Base-by-base conservation (phyloP, 2,888 invertebrate genomes). In the Macropis europaea region DNA sequence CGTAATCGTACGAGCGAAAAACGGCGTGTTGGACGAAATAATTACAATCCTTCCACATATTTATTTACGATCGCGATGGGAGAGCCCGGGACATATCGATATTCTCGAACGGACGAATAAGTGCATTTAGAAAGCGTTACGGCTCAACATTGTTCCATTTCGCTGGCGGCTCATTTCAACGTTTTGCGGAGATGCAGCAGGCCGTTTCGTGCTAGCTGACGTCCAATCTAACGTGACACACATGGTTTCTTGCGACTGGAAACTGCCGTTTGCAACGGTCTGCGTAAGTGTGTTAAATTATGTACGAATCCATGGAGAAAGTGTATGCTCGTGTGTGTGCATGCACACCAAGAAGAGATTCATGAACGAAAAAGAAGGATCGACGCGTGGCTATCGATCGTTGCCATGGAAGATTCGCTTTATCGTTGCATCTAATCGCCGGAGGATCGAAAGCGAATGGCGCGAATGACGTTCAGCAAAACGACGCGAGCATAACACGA, bases 101-200 rank as follows among this genome's bases (percentile, higher is more conserved):
- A 56, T 56, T 34, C 15, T 7, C 17, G 42, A 42, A 56, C 47
- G 34, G 38, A 56, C 36, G 24, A 45, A 15, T n/a, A 11, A 47
- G 19, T 9, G 26, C 40, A 30, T 26, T 34, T 59, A 60, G 68
- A 71, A 69, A 71, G 70, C 60, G 61, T 69, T 53, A 19, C 45
- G 7, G 2, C 6, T 7, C 32, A 17, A 40, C 9, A 52, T 47
- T 42, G 50, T 70, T 42, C 70, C 52, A 36, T 70, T 61, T 70
- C 38, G 28, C 45, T 34, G 56, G 6, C 38, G 43, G 1, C 6
- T 13, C 2, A 24, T 38, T n/a, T n/a, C n/a, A n/a, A n/a, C 61
- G 38, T 50, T 43, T 59, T 15, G 40, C 42, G 28, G 28, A 9
- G n/a, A 22, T 13, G 43, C 26, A 7, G 30, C 0, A 28, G 19